These are phyloP conservation scores for Nipponacmea schrenckii DNA, from an alignment of 2,888 invertebrate species.

Conservation along the genomic window DNA sequence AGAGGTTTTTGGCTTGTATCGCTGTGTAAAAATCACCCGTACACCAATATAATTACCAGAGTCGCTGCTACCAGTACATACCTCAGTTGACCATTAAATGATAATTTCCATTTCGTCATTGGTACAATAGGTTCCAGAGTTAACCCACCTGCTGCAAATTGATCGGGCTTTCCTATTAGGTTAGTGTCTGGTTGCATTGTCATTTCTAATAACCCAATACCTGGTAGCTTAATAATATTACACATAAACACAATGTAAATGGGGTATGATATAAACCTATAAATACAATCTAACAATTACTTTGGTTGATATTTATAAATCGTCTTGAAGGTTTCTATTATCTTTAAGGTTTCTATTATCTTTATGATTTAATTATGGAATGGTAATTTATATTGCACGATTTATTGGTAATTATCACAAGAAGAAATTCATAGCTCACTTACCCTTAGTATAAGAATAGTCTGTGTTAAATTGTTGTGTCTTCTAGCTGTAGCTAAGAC, in stretches of 20 bases:
- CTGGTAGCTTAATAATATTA: constrained; percentile 73
- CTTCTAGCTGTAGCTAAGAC: constrained; percentile 72
- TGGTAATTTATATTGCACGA: too few relatives aligned
- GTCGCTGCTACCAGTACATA: constrained; percentile 30
- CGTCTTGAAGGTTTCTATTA: too few relatives aligned
- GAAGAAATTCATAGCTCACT: constrained; percentile 15
- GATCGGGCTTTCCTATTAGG: constrained; percentile 67
- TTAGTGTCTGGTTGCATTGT: constrained; percentile 80
- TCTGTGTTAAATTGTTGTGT: constrained; percentile 75
- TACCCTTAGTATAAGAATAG: constrained; percentile 74
- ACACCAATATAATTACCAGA: neutral
- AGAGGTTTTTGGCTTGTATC: neutral
- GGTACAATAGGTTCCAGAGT: constrained; percentile 76
- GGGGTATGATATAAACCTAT: too few relatives aligned
- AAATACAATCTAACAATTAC: too few relatives aligned
- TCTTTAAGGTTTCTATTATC: too few relatives aligned
- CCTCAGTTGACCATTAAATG: constrained; percentile 79
- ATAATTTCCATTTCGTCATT: constrained; percentile 80
- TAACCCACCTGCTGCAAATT: constrained; percentile 78
- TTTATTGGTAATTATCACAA: too few relatives aligned
- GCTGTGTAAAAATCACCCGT: neutral
- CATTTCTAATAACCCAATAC: constrained; percentile 77
- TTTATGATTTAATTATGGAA: too few relatives aligned
- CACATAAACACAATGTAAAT: too few relatives aligned
- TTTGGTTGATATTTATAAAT: too few relatives aligned